A percentile compares a stretch with the other conserved stretches of the same genome.
These are phyloP conservation scores for Eurypyga helias DNA, from an alignment of 2,113 vertebrate genomes.

Conservation along the genomic window DNA sequence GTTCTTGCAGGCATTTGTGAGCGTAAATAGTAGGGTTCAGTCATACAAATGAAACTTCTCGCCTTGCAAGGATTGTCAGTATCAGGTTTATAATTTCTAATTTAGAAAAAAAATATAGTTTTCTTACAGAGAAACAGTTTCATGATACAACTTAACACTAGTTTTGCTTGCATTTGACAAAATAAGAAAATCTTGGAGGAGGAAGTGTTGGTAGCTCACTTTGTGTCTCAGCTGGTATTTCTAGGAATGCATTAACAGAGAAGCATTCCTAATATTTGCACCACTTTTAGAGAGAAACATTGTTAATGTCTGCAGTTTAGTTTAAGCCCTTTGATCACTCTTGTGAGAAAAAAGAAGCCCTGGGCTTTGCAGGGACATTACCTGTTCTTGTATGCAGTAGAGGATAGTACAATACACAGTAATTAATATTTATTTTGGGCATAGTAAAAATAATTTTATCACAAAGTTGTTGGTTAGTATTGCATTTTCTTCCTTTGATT, in stretches of 20 bases:
- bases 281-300: background rate
- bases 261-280: background rate
- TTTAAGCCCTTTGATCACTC: background rate
- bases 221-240: background rate
- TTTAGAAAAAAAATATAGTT: background rate
- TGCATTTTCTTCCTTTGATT: background rate
- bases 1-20: background rate
- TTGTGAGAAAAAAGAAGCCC: background rate
- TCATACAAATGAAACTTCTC: background rate
- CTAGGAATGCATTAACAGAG: background rate
- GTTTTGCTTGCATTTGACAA: background rate
- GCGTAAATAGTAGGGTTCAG: background rate
- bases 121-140: background rate
- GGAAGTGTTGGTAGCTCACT: background rate
- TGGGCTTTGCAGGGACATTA: background rate
- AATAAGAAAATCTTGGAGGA: background rate
- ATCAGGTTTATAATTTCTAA: background rate
- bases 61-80: background rate
- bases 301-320: background rate
- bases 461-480: background rate
- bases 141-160: background rate
- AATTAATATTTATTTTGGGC: background rate
- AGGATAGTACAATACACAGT: background rate
- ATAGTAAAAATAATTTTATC: background rate
- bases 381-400: accelerated